These are phyloP conservation scores for Galaxea fascicularis DNA, from an alignment of 92 coral and sea anemone species.

Conservation along the genomic window DNA sequence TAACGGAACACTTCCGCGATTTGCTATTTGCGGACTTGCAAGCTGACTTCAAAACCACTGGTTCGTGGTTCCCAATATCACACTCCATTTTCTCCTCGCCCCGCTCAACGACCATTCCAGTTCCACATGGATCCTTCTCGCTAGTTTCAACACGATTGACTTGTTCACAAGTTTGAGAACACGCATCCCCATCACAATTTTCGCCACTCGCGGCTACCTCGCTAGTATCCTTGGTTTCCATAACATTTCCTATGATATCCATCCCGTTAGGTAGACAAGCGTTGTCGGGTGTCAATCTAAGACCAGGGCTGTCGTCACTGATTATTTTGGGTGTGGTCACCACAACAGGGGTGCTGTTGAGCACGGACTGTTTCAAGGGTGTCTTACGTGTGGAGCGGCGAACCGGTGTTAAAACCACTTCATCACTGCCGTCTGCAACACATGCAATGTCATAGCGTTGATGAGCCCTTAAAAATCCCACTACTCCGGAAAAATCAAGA, in stretches of 20 bases:
- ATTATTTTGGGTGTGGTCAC: constrained; percentile 77
- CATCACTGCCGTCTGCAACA: constrained; percentile 59
- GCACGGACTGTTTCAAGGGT: constrained; percentile 40
- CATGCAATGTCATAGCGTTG: too few relatives aligned
- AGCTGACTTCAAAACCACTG: constrained; percentile 36
- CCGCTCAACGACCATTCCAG: not conserved
- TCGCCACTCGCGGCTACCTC: constrained; percentile 17
- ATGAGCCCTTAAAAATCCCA: too few relatives aligned
- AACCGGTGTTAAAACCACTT: constrained; percentile 86
- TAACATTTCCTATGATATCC: not conserved
- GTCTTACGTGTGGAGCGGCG: constrained; percentile 88
- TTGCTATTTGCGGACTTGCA: constrained; percentile 2
- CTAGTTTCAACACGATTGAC: not conserved
- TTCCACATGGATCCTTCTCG: not conserved
- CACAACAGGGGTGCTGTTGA: constrained; percentile 49
- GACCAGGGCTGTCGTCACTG: constrained; percentile 55
- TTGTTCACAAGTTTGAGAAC: not conserved
- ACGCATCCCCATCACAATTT: not conserved
- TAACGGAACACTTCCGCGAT: constrained; percentile 16
- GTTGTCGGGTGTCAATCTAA: constrained; percentile 80
- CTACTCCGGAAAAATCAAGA: too few relatives aligned
- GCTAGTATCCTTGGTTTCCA: not conserved
- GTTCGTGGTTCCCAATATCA: constrained; percentile 1
- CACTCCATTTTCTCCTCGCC: constrained; percentile 21
- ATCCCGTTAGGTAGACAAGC: not conserved